Conservation (phyloP, 2,888 invertebrate genomes). For the Stenichneumon culpator region DNA sequence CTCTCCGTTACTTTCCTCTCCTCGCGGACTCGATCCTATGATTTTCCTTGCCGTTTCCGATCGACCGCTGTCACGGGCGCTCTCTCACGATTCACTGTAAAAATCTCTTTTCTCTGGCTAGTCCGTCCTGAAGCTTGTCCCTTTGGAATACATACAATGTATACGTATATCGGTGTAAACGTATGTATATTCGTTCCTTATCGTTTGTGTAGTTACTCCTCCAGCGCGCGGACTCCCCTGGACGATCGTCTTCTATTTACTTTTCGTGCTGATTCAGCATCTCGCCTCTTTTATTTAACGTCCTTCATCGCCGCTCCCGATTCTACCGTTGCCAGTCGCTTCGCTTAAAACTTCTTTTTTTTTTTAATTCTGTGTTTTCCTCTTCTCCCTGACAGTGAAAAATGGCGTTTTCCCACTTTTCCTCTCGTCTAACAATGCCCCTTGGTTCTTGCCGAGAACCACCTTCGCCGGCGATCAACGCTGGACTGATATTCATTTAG, state of each 20-base stretch:
- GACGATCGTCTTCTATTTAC: background rate
- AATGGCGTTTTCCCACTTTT: constrained; percentile 49
- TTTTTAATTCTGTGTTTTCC: background rate
- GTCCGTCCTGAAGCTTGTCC: too few species aligned
- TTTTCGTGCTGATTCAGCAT: background rate
- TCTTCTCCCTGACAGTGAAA: constrained; percentile 2
- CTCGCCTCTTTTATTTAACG: too few species aligned
- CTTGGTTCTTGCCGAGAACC: constrained; percentile 75
- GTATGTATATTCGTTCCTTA: background rate
- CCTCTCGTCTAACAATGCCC: constrained; percentile 19
- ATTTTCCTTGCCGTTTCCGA: too few species aligned
- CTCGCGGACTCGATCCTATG: too few species aligned
- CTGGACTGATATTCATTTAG: constrained; percentile 83
- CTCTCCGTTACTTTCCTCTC: too few species aligned
- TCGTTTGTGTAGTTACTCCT: background rate
- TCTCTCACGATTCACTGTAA: too few species aligned
- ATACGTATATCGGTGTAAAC: background rate
- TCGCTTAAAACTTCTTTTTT: background rate
- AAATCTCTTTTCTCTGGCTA: too few species aligned
- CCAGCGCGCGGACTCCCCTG: background rate
- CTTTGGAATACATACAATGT: background rate
- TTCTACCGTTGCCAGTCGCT: too few species aligned
- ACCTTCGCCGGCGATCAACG: constrained; percentile 83
- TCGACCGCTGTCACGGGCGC: too few species aligned
- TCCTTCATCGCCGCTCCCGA: too few species aligned